Base-by-base conservation (phyloP, 2,888 invertebrate species). In the Antheraea yamamai region DNA sequence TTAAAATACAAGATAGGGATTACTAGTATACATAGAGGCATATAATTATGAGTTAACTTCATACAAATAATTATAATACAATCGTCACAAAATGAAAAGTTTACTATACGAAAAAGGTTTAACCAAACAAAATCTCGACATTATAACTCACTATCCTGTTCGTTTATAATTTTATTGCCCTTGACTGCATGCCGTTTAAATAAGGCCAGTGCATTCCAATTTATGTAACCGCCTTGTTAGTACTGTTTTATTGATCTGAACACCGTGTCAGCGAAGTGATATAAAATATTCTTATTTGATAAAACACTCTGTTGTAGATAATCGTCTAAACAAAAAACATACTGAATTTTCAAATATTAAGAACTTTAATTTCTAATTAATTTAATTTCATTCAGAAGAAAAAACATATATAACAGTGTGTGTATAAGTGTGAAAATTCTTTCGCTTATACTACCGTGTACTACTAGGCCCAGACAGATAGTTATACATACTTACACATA, bases 201-300 rank as follows among this genome's bases (percentile, higher is more conserved):
- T 52, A 72, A 74, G 82, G 81, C 80, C 81, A 78, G 76, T 82
- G 84, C 84, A 85, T 87, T 86, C 85, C 85, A 89, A 87, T 89
- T 77, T 68, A 79, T 78, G 72, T 77, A 82, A 80, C 80, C 78
- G 72, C 73, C 73, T 76, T 79, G 77, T 79, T 78, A 79, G 79
- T 79, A 79, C 51, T 26, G 79, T 80, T 79, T 76, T 78, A 77
- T 78, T 77, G 55, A 76, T 79, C 73, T 52, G n/a, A 68, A 55
- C 47, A 47, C 72, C 58, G 68, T 74, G 74, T 58, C 52, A 73
- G 52, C 35, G 72, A 52, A 23, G 61, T 47, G 55, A 39, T 55
- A 64, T 58, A 72, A 72, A 35, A 51, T 55, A n/a, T 70, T 70
- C 68, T 52, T 70, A 70, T 70, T 35, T 39, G 18, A 68, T 35